A percentile compares a stretch with the other conserved stretches of the same genome.
Conservation (phyloP, 2,888 invertebrate genomes). For the Nymphalis urticae region DNA sequence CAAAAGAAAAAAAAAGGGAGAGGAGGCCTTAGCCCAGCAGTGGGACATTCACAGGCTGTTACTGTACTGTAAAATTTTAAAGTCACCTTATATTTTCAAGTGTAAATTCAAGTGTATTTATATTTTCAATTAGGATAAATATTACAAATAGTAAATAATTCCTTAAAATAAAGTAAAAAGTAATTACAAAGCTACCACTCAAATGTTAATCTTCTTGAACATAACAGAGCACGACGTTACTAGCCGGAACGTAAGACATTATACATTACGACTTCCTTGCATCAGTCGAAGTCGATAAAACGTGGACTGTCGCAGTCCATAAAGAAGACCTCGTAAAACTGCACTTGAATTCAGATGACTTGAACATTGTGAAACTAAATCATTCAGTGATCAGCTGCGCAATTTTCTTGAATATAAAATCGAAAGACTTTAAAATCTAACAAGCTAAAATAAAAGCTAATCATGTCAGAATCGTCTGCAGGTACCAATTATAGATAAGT, state of each 20-base stretch:
- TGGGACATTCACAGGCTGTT: no score
- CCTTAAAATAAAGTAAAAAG: not conserved
- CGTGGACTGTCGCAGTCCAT: conserved; percentile 36
- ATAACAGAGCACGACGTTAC: not conserved
- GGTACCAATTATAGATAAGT: no score
- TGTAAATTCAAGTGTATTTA: no score
- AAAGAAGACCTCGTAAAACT: conserved; percentile 36
- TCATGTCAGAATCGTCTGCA: no score
- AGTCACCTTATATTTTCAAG: no score
- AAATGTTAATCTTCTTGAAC: conserved; percentile 4
- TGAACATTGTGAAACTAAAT: conserved; percentile 19
- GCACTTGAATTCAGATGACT: conserved; percentile 27
- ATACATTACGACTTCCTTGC: conserved; percentile 24
- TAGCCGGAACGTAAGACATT: conserved; percentile 11
- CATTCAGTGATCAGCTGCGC: not conserved
- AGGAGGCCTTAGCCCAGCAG: no score
- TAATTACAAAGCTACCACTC: not conserved
- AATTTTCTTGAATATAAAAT: not conserved
- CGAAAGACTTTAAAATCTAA: not conserved
- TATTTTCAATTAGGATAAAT: no score
- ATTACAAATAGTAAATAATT: not conserved
- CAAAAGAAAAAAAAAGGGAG: no score
- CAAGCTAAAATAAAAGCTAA: no score
- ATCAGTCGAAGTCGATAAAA: conserved; percentile 24
- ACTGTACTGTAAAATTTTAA: no score